phyloP scores from a whole-genome alignment of 2,797 vertebrate genomes.

The Mormyrops boulengeri region DNA sequence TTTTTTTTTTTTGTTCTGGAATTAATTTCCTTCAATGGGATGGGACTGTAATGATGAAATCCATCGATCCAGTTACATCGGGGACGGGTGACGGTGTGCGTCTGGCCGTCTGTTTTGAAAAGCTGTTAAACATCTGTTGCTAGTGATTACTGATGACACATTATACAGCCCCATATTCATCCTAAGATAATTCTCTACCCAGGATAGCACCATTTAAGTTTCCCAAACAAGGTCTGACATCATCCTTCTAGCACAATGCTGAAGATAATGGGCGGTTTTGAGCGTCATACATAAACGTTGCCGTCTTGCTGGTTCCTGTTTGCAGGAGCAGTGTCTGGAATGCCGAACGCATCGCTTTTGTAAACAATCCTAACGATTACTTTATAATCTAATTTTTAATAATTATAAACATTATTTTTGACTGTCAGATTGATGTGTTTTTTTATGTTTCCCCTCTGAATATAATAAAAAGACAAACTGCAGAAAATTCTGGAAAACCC shows the following conservation, averaged over 20 bases:
- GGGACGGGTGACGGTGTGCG: not conserved
- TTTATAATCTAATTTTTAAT: not conserved
- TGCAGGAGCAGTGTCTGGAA: not conserved
- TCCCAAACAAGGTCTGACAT: not conserved
- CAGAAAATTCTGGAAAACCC: not conserved
- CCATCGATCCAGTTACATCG: not conserved
- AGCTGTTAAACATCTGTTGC: constrained; percentile 10
- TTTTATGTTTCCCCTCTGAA: not conserved
- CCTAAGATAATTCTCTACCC: not conserved
- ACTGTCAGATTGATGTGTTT: not conserved
- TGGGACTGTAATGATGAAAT: not conserved
- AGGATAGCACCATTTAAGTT: constrained; percentile 3
- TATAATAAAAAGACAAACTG: not conserved
- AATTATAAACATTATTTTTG: not conserved
- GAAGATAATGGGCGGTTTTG: not conserved
- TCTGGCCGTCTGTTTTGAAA: not conserved
- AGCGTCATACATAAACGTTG: not conserved
- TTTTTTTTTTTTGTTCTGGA: not conserved
- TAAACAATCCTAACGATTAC: not conserved
- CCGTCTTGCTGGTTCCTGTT: not conserved
- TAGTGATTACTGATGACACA: constrained; percentile 19
- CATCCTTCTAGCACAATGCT: not conserved
- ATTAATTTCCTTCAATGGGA: not conserved
- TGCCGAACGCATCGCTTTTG: not conserved
- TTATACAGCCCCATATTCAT: not conserved